A percentile compares a stretch with the other conserved stretches of the same genome.
phyloP scores from a whole-genome alignment of 2,797 vertebrate genomes.

The Melanotaenia maccullochi region DNA sequence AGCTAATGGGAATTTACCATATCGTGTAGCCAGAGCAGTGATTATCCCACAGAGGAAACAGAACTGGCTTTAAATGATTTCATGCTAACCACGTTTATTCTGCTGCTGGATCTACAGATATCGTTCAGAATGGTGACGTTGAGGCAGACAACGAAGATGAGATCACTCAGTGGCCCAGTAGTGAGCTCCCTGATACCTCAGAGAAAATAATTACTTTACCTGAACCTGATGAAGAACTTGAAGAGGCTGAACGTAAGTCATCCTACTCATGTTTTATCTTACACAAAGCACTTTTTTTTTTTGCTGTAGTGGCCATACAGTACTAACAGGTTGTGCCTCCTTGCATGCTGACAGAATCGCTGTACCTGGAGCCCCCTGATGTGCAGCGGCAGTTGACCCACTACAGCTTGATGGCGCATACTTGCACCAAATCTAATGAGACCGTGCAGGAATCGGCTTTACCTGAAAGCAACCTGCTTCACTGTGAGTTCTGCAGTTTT shows the following conservation, averaged over 20 bases:
- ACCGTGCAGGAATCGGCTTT: conserved; percentile 43
- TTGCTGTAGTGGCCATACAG: neutral
- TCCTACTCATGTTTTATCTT: neutral
- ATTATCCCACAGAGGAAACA: neutral
- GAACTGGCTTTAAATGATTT: neutral
- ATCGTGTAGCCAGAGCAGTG: neutral
- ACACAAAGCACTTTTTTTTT: neutral
- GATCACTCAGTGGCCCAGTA: conserved; percentile 78
- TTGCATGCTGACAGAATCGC: conserved; percentile 75
- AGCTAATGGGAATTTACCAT: neutral
- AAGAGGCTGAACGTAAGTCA: conserved; percentile 57
- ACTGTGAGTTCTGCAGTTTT: conserved; percentile 94
- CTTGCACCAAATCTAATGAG: conserved; percentile 65
- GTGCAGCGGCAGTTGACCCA: conserved; percentile 92
- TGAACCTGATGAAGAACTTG: conserved; percentile 44
- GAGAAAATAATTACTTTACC: conserved; percentile 72
- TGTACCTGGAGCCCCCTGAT: conserved; percentile 89
- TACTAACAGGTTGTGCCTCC: conserved; percentile 34
- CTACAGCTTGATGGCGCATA: conserved; percentile 86
- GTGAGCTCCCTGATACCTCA: conserved; percentile 81
- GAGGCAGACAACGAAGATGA: conserved; percentile 84
- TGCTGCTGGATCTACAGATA: conserved; percentile 44
- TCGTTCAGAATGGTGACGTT: conserved; percentile 68
- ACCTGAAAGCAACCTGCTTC: conserved; percentile 74
- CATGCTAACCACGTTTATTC: neutral